Conservation (phyloP, 1,140 invertebrate genomes). For the Coptotermes formosanus region DNA sequence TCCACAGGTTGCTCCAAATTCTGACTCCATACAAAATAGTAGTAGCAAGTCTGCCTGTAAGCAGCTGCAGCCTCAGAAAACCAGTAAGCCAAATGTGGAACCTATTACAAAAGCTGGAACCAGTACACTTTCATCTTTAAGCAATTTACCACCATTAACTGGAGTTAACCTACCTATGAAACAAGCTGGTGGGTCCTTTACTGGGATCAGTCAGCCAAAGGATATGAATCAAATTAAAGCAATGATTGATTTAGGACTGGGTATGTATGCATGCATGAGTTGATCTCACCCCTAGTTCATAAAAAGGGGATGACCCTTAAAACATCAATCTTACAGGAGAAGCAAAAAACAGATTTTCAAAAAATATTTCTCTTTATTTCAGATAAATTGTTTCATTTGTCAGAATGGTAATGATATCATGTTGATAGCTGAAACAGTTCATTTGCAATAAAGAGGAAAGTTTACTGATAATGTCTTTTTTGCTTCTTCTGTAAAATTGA, state of each 20-base stretch:
- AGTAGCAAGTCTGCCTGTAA: background rate
- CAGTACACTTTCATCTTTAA: background rate
- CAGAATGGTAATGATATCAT: too few relatives aligned
- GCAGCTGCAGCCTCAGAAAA: background rate
- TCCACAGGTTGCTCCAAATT: background rate
- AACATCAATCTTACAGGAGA: too few relatives aligned
- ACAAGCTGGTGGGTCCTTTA: background rate
- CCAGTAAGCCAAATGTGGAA: background rate
- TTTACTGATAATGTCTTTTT: too few relatives aligned
- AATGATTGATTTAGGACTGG: conserved; percentile 48
- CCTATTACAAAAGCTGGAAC: background rate
- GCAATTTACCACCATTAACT: background rate
- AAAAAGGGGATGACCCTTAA: too few relatives aligned
- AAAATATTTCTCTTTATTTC: too few relatives aligned
- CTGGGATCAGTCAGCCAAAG: background rate
- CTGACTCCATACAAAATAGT: background rate
- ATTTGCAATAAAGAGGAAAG: too few relatives aligned
- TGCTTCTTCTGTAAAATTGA: too few relatives aligned
- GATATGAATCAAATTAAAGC: conserved; percentile 50
- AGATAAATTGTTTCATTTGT: too few relatives aligned
- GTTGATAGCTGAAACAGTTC: too few relatives aligned
- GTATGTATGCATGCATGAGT: conserved; percentile 39
- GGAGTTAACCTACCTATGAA: background rate
- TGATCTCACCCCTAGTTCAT: too few relatives aligned
- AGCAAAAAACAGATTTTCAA: too few relatives aligned